phyloP scores from a whole-genome alignment of 2,113 vertebrate genomes.

The Cromileptes altivelis region DNA sequence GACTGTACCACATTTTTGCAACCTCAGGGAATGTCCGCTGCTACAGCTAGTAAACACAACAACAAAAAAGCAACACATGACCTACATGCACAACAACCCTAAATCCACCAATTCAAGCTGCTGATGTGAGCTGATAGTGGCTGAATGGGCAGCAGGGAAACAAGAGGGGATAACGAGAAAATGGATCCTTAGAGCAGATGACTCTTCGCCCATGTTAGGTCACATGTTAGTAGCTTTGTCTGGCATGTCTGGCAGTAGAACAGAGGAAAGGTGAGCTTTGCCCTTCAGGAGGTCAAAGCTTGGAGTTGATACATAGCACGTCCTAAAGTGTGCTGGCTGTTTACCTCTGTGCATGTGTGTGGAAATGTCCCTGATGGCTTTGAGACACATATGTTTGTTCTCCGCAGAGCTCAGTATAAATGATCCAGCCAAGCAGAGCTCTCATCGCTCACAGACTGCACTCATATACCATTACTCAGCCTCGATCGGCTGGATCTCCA shows the following conservation, averaged over 20 bases:
- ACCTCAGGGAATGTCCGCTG: slow-evolving; percentile 65
- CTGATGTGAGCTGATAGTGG: slow-evolving; percentile 50
- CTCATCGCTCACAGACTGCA: slow-evolving; percentile 70
- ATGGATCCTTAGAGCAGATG: slow-evolving; percentile 5
- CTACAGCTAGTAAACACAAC: slow-evolving; percentile 42
- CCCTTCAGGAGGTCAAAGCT: slow-evolving; percentile 22
- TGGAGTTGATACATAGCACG: slow-evolving; percentile 5
- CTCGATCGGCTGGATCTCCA: slow-evolving; percentile 72
- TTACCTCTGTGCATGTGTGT: slow-evolving; percentile 23
- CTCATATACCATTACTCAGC: slow-evolving; percentile 77
- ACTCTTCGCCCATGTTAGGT: slow-evolving; percentile 15
- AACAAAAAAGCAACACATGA: slow-evolving; percentile 46
- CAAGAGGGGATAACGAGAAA: slow-evolving; percentile 25
- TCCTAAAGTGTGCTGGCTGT: background rate
- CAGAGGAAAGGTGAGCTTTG: slow-evolving; percentile 15
- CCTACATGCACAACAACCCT: slow-evolving; percentile 61
- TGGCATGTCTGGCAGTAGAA: slow-evolving; percentile 3
- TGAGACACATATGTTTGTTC: slow-evolving; percentile 72
- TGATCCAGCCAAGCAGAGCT: slow-evolving; percentile 62
- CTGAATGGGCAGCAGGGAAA: slow-evolving; percentile 49
- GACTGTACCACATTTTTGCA: slow-evolving; percentile 53
- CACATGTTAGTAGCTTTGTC: slow-evolving; percentile 4
- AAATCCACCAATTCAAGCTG: slow-evolving; percentile 33
- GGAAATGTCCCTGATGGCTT: slow-evolving; percentile 55
- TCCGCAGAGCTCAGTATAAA: slow-evolving; percentile 60